Percentiles rank a stretch among this genome's conserved stretches.
Conservation (phyloP, 2,888 invertebrate genomes). For the Torymus auratus region DNA sequence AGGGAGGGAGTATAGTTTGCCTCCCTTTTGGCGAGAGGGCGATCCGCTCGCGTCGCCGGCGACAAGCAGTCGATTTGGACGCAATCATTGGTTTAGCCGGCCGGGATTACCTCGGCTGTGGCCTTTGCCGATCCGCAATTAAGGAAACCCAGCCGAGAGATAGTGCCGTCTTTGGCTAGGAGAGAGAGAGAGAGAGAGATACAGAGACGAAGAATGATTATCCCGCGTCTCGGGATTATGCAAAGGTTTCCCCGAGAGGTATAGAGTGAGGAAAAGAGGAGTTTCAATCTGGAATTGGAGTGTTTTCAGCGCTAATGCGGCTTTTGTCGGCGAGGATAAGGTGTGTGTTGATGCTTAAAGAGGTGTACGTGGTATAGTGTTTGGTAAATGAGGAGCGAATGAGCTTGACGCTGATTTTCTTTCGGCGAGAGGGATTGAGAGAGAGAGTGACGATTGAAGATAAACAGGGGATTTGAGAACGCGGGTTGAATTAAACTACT, state of each 20-base stretch:
- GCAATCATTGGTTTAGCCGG: slow-evolving; percentile 65
- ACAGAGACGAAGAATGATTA: slow-evolving; percentile 33
- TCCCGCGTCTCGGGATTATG: slow-evolving; percentile 20
- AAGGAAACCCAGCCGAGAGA: slow-evolving; percentile 53
- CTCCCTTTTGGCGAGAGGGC: slow-evolving; percentile 38
- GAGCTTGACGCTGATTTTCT: too few relatives aligned
- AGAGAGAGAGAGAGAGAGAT: background rate
- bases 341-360: too few relatives aligned
- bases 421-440: too few relatives aligned
- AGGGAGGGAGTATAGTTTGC: too few relatives aligned
- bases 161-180: background rate
- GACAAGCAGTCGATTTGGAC: slow-evolving; percentile 65
- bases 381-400: too few relatives aligned
- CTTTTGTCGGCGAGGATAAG: too few relatives aligned
- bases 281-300: too few relatives aligned
- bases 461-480: too few relatives aligned
- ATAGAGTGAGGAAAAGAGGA: background rate
- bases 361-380: too few relatives aligned
- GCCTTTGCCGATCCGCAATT: slow-evolving; percentile 61
- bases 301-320: too few relatives aligned
- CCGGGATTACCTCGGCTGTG: slow-evolving; percentile 57
- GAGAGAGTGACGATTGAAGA: too few relatives aligned
- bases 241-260: background rate
- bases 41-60: slow-evolving; percentile 54
- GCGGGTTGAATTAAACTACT: too few relatives aligned